Evolutionary conservation across 2,797 vertebrate species (phyloP), one percentile per base, ranked within the genome.

Genomic region (Syngnathus acus): DNA sequence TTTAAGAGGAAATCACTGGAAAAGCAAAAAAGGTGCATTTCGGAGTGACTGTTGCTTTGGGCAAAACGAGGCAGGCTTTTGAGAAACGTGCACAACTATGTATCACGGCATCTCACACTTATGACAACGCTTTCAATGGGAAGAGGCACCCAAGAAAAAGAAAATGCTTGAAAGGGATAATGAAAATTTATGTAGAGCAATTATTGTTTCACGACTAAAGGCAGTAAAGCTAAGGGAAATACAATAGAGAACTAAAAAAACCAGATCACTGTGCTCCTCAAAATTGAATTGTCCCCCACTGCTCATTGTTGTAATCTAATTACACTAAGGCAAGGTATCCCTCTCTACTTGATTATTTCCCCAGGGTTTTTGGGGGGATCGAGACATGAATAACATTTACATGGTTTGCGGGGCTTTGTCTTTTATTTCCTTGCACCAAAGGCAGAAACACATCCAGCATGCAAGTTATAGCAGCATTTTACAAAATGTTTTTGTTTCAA

Each of bases 291-390:
- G 38, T 50, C 47, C 61, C 14, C 37, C 26, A 32, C 5, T 37
- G 47, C 70, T 67, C 77, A 77, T 82, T 72, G 68, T 62, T 68
- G 71, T 87, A 84, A 86, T 85, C 73, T 76, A 82, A 86, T 81
- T 59, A 79, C 62, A 77, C 75, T 78, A 80, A 77, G 73, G 61
- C 68, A 67, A 21, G 67, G 69, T 78, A 83, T 87, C 32, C 54
- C 7, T 16, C 26, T 32, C 64, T 72, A 77, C 82, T 84, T 84
- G 73, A 79, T 81, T 82, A 75, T 76, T 72, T 77, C 69, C 70
- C 72, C 64, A 0, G 23, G 65, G 76, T 74, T 62, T 65, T 63
- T 51, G 32, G 32, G 32, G 32, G 72, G 75, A 82, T 83, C 82
- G 82, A 78, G 75, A 43, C 73, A 75, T 83, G 48, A 51, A 51